Base-by-base conservation (phyloP, 1,140 invertebrate species). In the Drosophila micromelanica region DNA sequence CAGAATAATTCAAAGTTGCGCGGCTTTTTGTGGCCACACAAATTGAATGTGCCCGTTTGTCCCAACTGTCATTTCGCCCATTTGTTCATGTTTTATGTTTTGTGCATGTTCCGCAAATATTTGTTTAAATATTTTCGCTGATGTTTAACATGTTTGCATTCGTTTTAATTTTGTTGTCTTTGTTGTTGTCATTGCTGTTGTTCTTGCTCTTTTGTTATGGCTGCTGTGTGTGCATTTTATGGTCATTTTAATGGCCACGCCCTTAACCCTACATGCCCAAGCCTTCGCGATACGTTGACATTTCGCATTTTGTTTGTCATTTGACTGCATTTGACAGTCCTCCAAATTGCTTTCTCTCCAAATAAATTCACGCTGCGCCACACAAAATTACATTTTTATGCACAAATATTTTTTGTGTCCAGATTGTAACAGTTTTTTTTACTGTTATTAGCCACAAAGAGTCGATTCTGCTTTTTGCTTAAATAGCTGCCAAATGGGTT, bases 41-140 rank as follows among this genome's bases (percentile, higher is more conserved):
- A 87, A 81, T 87, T 87, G 71, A 85, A 80, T 27, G 78, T 72
- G 43, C 54, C 46, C 67, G 60, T 51, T 62, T 54, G 35, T 42
- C 11, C 11, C 38, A 13, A 87, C 81, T 72, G 46, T 54, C 54
- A 60, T 60, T 52, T 62, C 48, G 42, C 45, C 54, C 67, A 61
- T 52, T 62, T 54, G 42, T 46, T 8, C 38, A 20, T 64, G 45
- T 40, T 68, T 43, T 51, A 61, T 62, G 49, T 68, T 72, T 37
- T 69, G 62, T 57, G 57, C 45, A 73, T 79, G 65, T 56, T 71
- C 13, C 27, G 73, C 64, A 78, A 80, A 80, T 80, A 82, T 82
- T 81, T 73, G 63, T 71, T 75, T 68, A 63, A 79, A 84, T 84
- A 82, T 82, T 76, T 67, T 64, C 62, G 59, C 68, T 69, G 57